Evolutionary conservation across 1,140 invertebrate species (phyloP).

Genomic region (Dendroctonus valens): DNA sequence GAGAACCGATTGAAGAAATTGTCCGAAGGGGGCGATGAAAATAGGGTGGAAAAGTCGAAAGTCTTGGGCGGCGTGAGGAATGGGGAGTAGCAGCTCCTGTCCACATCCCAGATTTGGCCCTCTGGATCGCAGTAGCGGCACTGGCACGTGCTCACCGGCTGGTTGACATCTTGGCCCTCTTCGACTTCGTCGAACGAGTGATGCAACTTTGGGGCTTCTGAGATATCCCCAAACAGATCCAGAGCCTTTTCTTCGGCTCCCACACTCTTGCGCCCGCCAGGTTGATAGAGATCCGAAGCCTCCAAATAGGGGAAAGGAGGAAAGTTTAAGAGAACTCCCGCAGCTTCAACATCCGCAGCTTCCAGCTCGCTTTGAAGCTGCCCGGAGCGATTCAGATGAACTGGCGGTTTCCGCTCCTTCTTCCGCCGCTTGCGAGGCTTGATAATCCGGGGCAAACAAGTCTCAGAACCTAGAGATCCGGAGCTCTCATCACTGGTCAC

Average conservation of each 20-base stretch:
- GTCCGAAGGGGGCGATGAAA: conserved; percentile 7
- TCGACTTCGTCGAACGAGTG: conserved; percentile 52
- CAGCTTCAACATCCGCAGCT: no score
- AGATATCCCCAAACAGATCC: conserved; percentile 15
- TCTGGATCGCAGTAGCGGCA: conserved; percentile 77
- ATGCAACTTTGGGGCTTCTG: conserved; percentile 46
- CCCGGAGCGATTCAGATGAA: conserved; percentile 42
- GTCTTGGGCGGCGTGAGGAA: conserved; percentile 50
- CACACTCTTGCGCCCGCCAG: background rate
- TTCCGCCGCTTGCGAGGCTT: conserved; percentile 85
- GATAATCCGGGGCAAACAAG: conserved; percentile 79
- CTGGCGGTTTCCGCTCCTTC: conserved; percentile 76
- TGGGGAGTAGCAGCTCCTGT: conserved; percentile 56
- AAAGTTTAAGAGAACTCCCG: background rate
- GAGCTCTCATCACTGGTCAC: conserved; percentile 76
- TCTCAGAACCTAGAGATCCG: conserved; percentile 68
- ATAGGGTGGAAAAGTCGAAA: conserved; percentile 28
- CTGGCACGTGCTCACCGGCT: conserved; percentile 62
- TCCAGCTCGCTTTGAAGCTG: conserved; percentile 24
- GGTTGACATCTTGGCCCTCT: conserved; percentile 46
- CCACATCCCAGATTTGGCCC: conserved; percentile 73
- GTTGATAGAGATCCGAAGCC: conserved; percentile 39
- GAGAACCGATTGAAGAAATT: conserved; percentile 34
- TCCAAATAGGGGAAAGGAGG: conserved; percentile 26
- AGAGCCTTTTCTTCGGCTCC: no score